Percentiles rank a stretch among this genome's conserved stretches.
Evolutionary conservation across 2,888 invertebrate species (phyloP).

Genomic region (Azorinus chamasolen): DNA sequence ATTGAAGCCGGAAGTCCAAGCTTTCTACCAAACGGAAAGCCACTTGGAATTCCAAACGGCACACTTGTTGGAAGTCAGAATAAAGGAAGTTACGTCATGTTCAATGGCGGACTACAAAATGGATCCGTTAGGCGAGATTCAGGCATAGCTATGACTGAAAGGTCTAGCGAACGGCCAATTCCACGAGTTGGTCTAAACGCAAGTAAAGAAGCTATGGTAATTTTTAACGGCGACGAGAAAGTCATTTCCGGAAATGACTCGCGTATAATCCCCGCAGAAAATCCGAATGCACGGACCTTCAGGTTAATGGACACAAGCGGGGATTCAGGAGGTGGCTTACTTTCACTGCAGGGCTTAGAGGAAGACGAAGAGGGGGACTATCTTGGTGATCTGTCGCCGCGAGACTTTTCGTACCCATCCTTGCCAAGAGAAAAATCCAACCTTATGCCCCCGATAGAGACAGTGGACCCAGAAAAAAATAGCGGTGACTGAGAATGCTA

Average conservation of each 20-base stretch:
- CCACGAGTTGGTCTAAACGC: conserved; percentile 41
- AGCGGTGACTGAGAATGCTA: background rate
- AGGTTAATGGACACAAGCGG: conserved; percentile 11
- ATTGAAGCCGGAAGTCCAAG: conserved; percentile 54
- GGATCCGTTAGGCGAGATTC: conserved; percentile 37
- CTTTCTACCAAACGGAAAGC: conserved; percentile 35
- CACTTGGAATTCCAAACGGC: background rate
- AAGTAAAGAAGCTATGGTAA: conserved; percentile 53
- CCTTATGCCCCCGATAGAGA: conserved; percentile 58
- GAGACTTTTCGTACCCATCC: conserved; percentile 44
- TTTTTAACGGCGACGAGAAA: conserved; percentile 61
- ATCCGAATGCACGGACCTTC: conserved; percentile 20
- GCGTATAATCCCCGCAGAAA: conserved; percentile 46
- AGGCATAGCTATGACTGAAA: conserved; percentile 24
- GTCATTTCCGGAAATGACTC: conserved; percentile 61
- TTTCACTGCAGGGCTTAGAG: conserved; percentile 44
- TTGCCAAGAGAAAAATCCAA: conserved; percentile 52
- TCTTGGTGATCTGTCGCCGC: conserved; percentile 30
- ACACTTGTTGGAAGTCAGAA: conserved; percentile 8
- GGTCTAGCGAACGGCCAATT: conserved; percentile 29
- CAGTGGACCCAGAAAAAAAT: conserved; percentile 42
- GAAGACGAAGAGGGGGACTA: conserved; percentile 27
- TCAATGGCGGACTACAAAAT: conserved; percentile 1
- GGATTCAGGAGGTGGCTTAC: background rate
- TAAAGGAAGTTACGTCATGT: background rate